phyloP scores from a whole-genome alignment of 2,797 vertebrate species.

The Dallia pectoralis region DNA sequence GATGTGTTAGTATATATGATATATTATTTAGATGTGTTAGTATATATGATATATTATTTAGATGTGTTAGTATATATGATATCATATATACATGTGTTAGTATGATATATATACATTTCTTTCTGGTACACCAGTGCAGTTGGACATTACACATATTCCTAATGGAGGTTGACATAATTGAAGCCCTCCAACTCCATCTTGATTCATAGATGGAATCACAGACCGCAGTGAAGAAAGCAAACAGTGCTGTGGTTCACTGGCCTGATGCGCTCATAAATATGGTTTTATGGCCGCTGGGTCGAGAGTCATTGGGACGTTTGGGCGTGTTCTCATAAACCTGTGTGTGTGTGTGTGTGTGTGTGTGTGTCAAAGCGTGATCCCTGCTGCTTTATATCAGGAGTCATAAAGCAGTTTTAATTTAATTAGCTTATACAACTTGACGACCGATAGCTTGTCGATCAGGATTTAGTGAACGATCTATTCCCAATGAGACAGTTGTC shows the following conservation, averaged over 20 bases:
- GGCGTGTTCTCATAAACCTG: conserved; percentile 63
- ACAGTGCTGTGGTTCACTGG: conserved; percentile 74
- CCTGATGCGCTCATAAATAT: conserved; percentile 78
- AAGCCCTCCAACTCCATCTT: conserved; percentile 77
- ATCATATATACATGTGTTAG: conserved; percentile 15
- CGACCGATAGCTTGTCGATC: conserved; percentile 67
- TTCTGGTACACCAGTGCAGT: conserved; percentile 25
- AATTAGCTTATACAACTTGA: conserved; percentile 66
- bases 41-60: conserved; percentile 68
- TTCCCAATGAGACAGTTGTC: conserved; percentile 44
- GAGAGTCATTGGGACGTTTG: conserved; percentile 64
- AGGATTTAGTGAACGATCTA: conserved; percentile 40
- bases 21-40: conserved; percentile 45
- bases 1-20: conserved; percentile 21
- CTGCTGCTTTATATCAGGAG: conserved; percentile 55
- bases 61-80: conserved; percentile 33
- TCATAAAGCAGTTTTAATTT: conserved; percentile 73
- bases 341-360: too few relatives aligned
- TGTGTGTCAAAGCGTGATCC: conserved; percentile 52
- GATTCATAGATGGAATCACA: conserved; percentile 72
- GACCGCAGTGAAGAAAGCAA: conserved; percentile 76
- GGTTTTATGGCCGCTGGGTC: conserved; percentile 74
- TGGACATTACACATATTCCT: conserved; percentile 78
- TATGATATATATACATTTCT: too few relatives aligned
- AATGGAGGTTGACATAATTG: conserved; percentile 71